Conservation (phyloP, 2,797 vertebrate genomes). For the Myotis planiceps region DNA sequence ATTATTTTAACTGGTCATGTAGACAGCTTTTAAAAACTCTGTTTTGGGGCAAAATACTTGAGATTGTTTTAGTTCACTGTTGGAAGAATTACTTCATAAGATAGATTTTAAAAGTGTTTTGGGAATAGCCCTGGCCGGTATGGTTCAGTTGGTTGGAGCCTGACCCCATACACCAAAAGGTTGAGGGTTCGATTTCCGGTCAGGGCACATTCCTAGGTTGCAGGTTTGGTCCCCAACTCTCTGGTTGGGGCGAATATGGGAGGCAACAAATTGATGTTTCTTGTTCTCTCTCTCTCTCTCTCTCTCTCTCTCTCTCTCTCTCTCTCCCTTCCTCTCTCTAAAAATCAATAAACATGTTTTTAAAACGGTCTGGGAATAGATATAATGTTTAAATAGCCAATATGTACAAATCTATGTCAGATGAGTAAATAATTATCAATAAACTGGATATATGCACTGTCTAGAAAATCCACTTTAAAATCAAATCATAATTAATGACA, state of each 20-base stretch:
- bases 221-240: neutral
- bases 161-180: neutral
- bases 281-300: neutral
- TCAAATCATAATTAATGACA: slow-evolving; percentile 52
- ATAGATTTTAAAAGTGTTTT: neutral
- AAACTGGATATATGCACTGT: neutral
- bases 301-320: neutral
- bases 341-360: neutral
- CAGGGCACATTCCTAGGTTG: neutral
- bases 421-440: neutral
- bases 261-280: neutral
- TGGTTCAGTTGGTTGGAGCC: neutral
- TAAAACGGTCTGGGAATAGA: neutral
- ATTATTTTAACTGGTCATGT: neutral
- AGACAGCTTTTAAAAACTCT: neutral
- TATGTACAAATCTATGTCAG: neutral
- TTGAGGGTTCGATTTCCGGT: neutral
- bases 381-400: neutral
- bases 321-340: neutral
- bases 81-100: neutral
- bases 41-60: neutral
- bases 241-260: neutral
- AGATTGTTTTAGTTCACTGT: neutral
- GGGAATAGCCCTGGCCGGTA: neutral
- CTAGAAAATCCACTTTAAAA: slow-evolving; percentile 17